Evolutionary conservation across 2,113 vertebrate genomes (phyloP).

Genomic region (Cercopithecus mona): DNA sequence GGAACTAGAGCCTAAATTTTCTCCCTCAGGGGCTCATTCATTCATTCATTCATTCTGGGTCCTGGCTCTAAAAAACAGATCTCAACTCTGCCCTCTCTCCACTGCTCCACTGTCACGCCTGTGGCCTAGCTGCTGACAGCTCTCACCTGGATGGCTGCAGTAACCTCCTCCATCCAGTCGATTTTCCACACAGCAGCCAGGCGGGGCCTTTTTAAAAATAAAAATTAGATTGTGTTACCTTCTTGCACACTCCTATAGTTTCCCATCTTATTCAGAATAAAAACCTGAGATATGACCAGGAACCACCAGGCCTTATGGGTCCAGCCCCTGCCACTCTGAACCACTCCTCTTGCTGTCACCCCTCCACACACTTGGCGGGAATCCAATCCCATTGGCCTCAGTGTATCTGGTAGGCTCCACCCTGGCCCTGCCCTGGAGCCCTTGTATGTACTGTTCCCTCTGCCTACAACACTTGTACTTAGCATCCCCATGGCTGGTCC

Average conservation of each 20-base stretch:
- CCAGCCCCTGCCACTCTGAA: not conserved
- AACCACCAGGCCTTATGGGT: accelerated
- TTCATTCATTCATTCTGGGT: not conserved
- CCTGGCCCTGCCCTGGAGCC: accelerated
- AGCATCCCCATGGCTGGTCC: not conserved
- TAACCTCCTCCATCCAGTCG: not conserved
- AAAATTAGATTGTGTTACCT: not conserved
- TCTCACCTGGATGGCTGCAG: not conserved
- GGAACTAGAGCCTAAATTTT: not conserved
- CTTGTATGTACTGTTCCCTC: not conserved
- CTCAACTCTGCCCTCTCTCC: not conserved
- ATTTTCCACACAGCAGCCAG: not conserved
- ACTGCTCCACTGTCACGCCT: accelerated
- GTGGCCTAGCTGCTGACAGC: accelerated
- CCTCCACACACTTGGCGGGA: not conserved
- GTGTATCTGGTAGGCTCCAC: not conserved
- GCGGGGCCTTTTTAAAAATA: not conserved
- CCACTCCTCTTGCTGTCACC: no score
- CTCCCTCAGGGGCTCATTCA: not conserved
- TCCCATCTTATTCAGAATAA: not conserved
- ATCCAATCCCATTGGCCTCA: not conserved
- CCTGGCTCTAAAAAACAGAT: not conserved
- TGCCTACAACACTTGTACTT: not conserved
- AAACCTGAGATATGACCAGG: not conserved
- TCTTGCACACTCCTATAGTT: not conserved